Conservation (phyloP, 30 jellyfish, hydroid and myxozoan species). For the Hydractinia symbiolongicarpus region DNA sequence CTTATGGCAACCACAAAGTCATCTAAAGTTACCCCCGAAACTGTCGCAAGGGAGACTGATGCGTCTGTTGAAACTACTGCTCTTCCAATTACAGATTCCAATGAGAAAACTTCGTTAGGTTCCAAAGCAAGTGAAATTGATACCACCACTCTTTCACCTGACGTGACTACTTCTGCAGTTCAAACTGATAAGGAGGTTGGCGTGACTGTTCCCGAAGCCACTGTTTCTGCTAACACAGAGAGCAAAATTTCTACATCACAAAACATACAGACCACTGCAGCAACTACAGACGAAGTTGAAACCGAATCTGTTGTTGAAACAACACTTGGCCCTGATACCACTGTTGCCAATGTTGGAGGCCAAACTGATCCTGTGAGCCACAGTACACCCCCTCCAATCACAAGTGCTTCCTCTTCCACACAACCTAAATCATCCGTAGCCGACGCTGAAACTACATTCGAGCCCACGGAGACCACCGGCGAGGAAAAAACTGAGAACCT, state of each 20-base stretch:
- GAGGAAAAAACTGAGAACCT: not conserved
- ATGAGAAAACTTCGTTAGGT: not conserved
- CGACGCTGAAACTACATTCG: not conserved
- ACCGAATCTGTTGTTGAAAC: no score
- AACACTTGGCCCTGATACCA: no score
- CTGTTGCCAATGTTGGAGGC: no score
- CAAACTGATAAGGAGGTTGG: no score
- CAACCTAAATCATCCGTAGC: not conserved
- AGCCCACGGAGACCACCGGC: not conserved
- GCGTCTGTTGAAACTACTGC: conserved; percentile 21
- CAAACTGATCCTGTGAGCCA: no score
- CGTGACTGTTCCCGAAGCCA: not conserved
- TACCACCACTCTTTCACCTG: not conserved
- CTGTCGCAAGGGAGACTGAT: not conserved
- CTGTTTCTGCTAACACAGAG: not conserved
- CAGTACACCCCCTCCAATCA: no score
- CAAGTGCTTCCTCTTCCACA: no score
- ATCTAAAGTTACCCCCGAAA: conserved; percentile 3
- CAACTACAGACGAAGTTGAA: no score
- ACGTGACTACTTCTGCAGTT: not conserved
- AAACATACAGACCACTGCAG: no score
- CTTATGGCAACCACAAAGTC: conserved; percentile 14
- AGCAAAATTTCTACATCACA: no score
- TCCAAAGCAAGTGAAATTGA: not conserved
- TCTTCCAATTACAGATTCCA: not conserved